Evolutionary conservation across 2,888 invertebrate species (phyloP), one percentile per base, ranked within the genome.

Genomic region (Dascillus cervinus): DNA sequence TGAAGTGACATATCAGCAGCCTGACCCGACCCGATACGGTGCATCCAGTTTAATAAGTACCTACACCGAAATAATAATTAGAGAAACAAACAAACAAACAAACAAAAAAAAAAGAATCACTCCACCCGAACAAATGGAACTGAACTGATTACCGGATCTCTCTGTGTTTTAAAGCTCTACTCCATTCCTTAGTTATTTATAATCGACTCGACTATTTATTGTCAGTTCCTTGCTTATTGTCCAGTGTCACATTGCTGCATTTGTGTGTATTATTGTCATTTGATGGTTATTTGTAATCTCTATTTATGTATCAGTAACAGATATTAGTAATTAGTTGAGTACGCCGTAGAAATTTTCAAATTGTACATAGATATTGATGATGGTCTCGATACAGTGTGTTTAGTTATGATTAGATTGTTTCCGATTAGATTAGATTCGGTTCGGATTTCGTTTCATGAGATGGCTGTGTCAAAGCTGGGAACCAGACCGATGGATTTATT

Each of bases 161-260:
- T 45, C 43, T 53, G 47, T 52, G 47, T 55, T 51, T 54, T 50
- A 47, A 37, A 49, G n/a, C n/a, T n/a, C n/a, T n/a, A n/a, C n/a
- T n/a, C n/a, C 38, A 43, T 44, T 43, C 36, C 46, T 55, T 52
- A 48, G 50, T 56, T 55, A 33, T 26, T n/a, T 29, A 38, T 20
- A 23, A 41, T 41, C 45, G 53, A 56, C 55, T 53, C 53, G 54
- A 35, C 43, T 47, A 45, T 51, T 51, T 37, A 47, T 50, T 50
- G 48, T 52, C 49, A 44, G 51, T 51, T 52, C 55, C 58, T 65
- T 64, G 64, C 64, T 64, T 64, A 62, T 51, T 65, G 65, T 65
- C 64, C 63, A 64, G 63, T 65, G 64, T 65, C 62, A 64, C 58
- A 59, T 60, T n/a, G 61, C 62, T 52, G 58, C 59, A 62, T 62